Evolutionary conservation across 2,113 vertebrate species (phyloP).

Genomic region (Prunella fulvescens): DNA sequence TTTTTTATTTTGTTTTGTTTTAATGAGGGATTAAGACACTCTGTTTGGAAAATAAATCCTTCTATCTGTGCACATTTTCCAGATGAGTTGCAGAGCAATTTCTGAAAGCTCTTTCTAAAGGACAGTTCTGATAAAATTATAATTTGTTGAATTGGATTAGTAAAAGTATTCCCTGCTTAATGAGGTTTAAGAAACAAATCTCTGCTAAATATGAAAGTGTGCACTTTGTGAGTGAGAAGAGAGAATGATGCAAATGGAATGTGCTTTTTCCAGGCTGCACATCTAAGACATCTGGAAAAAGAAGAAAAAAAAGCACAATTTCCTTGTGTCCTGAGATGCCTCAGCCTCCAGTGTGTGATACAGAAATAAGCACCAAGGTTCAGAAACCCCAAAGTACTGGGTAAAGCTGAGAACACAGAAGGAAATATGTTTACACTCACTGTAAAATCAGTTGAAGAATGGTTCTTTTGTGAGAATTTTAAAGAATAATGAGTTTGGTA

Average conservation of each 20-base stretch:
- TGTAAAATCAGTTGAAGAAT: not conserved
- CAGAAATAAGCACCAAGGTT: not conserved
- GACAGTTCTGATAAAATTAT: not conserved
- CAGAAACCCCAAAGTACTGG: not conserved
- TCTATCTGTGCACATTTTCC: not conserved
- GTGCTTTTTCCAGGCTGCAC: not conserved
- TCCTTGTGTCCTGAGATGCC: not conserved
- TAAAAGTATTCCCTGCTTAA: not conserved
- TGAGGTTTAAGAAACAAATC: not conserved
- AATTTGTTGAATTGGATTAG: not conserved
- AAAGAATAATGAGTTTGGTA: not conserved
- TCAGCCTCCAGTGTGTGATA: not conserved
- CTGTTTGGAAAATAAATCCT: not conserved
- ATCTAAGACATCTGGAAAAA: not conserved
- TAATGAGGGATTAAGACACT: not conserved
- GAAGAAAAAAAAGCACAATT: not conserved
- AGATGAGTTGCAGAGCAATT: not conserved
- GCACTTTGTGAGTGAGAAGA: not conserved
- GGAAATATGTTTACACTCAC: not conserved
- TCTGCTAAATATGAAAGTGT: not conserved
- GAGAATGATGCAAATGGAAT: not conserved
- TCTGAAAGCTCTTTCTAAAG: not conserved
- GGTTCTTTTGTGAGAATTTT: not conserved
- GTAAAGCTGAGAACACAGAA: not conserved
- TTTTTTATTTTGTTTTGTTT: too few species aligned